A percentile compares a stretch with the other conserved stretches of the same genome.
phyloP scores from a whole-genome alignment of 2,888 invertebrate genomes.

The Harpalus rubripes region DNA sequence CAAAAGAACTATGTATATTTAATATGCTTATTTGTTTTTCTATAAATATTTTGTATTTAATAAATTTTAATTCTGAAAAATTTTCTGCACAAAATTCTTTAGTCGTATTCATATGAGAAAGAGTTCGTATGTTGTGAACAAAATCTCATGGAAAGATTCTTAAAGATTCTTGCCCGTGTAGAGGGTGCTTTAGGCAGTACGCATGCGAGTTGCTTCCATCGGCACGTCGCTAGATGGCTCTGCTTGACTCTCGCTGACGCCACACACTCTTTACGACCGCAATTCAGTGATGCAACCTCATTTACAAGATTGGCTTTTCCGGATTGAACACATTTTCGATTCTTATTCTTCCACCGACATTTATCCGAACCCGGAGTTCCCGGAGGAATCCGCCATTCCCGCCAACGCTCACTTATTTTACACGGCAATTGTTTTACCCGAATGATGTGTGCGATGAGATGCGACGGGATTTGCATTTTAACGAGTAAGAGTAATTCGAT shows the following conservation, averaged over 20 bases:
- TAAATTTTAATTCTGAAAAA: no score
- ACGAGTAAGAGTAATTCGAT: background rate
- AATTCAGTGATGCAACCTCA: constrained; percentile 63
- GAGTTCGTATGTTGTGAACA: background rate
- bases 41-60: no score
- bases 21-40: no score
- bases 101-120: no score
- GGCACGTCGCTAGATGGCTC: constrained; percentile 43
- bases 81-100: no score
- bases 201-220: constrained; percentile 39
- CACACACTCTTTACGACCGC: constrained; percentile 61
- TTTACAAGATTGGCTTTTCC: constrained; percentile 66
- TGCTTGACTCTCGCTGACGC: constrained; percentile 41
- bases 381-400: constrained; percentile 50
- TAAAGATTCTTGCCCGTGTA: background rate
- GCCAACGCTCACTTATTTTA: constrained; percentile 59
- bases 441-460: constrained; percentile 1
- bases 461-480: constrained; percentile 38
- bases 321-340: constrained; percentile 64
- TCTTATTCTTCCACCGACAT: constrained; percentile 58
- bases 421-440: constrained; percentile 56
- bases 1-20: no score
- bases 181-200: constrained; percentile 11
- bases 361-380: constrained; percentile 41
- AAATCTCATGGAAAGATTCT: background rate